These are phyloP conservation scores for Leptopilina myrica DNA, from an alignment of 2,888 invertebrate genomes.

Conservation along the genomic window DNA sequence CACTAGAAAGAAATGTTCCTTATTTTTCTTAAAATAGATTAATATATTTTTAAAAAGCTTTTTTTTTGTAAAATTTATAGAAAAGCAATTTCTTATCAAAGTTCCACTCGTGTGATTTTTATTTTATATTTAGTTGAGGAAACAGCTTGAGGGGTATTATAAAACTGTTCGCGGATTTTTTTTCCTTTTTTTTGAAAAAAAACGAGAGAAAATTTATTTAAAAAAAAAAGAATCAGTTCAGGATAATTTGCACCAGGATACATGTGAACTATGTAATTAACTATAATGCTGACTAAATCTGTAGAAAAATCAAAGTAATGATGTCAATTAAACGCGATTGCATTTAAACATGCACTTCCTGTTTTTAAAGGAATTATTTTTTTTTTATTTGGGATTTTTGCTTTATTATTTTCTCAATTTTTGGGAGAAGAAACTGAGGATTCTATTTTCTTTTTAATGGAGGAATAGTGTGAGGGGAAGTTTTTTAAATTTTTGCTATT, in stretches of 20 bases:
- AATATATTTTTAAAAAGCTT: too few relatives aligned
- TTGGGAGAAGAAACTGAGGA: background rate
- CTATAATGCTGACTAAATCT: conserved; percentile 54
- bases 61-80: background rate
- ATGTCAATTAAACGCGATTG: conserved; percentile 57
- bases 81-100: conserved; percentile 11
- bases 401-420: background rate
- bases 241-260: conserved; percentile 43
- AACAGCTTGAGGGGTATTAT: background rate
- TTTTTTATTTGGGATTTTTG: background rate
- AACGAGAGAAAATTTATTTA: conserved; percentile 47
- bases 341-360: conserved; percentile 58
- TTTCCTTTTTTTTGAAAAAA: conserved; percentile 22
- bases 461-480: too few relatives aligned
- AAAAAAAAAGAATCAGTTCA: conserved; percentile 53
- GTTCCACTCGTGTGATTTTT: background rate
- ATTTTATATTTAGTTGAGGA: background rate
- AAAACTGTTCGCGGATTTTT: conserved; percentile 42
- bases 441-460: background rate
- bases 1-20: background rate
- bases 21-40: background rate
- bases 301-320: conserved; percentile 52
- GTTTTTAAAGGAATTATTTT: conserved; percentile 42
- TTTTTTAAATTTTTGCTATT: too few relatives aligned
- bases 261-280: conserved; percentile 51